phyloP scores from a whole-genome alignment of 2,797 vertebrate species.

The Myotis planiceps region DNA sequence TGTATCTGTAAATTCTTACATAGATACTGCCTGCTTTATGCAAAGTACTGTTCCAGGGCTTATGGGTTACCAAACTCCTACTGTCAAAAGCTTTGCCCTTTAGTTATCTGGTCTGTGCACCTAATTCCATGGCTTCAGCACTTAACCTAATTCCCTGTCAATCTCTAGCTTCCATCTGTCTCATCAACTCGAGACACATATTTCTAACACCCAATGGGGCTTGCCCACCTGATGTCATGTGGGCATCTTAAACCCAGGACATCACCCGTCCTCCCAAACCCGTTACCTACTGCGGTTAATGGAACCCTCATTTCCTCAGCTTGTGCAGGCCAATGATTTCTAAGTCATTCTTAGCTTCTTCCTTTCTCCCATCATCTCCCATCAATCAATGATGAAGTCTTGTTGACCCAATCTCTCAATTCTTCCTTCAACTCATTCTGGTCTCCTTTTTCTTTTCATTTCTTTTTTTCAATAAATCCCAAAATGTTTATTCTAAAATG shows the following conservation, averaged over 20 bases:
- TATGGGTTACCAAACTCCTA: neutral
- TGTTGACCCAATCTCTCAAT: neutral
- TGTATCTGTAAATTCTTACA: neutral
- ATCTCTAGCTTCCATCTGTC: neutral
- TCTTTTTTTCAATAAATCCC: neutral
- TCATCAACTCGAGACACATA: neutral
- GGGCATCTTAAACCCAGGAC: neutral
- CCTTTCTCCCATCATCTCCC: neutral
- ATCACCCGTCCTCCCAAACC: neutral
- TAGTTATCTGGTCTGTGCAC: neutral
- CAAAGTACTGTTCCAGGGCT: neutral
- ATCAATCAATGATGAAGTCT: neutral
- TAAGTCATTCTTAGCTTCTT: neutral
- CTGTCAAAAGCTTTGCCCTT: neutral
- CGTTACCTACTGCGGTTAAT: neutral
- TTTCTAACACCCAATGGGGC: neutral
- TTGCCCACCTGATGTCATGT: neutral
- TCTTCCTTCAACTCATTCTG: neutral
- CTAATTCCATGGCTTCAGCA: neutral
- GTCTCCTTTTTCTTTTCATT: neutral
- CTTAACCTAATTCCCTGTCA: neutral
- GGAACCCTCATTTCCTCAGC: neutral
- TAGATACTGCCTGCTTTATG: neutral
- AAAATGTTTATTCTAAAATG: neutral
- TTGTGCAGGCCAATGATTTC: neutral